Evolutionary conservation across 1,140 invertebrate species (phyloP).

Genomic region (Lycorma delicatula): DNA sequence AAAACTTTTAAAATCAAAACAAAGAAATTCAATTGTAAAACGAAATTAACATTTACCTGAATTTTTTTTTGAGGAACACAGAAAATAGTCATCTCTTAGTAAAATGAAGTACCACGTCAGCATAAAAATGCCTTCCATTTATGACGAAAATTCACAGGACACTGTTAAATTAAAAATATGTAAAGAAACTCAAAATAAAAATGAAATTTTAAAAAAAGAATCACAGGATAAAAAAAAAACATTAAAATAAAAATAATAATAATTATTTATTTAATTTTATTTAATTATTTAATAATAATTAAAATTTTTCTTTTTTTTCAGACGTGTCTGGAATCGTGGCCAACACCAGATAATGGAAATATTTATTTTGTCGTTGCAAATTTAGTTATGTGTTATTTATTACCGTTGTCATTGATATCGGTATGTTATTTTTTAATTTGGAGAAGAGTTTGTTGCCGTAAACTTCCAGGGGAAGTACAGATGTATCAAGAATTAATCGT

Average conservation of each 20-base stretch:
- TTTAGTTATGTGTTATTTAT: slow-evolving; percentile 49
- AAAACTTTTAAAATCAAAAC: no score
- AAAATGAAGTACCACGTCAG: no score
- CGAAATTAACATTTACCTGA: no score
- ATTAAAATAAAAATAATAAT: background rate
- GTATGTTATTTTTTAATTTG: slow-evolving; percentile 48
- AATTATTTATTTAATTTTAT: background rate
- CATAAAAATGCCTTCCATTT: no score
- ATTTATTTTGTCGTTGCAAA: slow-evolving; percentile 48
- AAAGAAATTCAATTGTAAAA: no score
- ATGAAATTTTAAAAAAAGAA: no score
- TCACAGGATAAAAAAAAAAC: no score
- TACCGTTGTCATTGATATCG: slow-evolving; percentile 43
- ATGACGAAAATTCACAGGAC: no score
- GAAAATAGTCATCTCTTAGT: no score
- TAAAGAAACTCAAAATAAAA: no score
- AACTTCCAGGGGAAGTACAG: slow-evolving; percentile 32
- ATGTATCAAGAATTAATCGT: slow-evolving; percentile 27
- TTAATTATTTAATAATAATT: background rate
- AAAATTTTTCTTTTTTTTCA: slow-evolving; percentile 23
- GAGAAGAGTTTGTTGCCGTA: slow-evolving; percentile 37
- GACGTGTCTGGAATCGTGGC: slow-evolving; percentile 43
- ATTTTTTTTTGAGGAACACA: no score
- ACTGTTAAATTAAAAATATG: no score
- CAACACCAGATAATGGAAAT: slow-evolving; percentile 37